Evolutionary conservation across 2,113 vertebrate genomes (phyloP).

Genomic region (Larimichthys crocea): DNA sequence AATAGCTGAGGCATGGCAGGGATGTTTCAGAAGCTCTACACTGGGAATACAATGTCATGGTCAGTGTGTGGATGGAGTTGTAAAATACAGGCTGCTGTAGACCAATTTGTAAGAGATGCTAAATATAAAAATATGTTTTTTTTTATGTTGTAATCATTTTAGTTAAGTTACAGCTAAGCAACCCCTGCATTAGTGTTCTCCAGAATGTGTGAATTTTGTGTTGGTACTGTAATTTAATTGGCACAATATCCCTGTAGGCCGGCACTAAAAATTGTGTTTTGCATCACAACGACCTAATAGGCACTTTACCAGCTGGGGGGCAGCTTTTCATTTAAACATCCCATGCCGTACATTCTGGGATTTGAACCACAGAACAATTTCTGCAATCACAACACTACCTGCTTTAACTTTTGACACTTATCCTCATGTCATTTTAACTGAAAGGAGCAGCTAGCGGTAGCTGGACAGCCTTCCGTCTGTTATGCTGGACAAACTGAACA

Average conservation of each 20-base stretch:
- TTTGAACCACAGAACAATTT: neutral
- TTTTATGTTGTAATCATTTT: neutral
- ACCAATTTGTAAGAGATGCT: neutral
- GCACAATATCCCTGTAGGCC: neutral
- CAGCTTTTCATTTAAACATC: neutral
- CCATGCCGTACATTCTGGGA: neutral
- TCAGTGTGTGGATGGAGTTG: neutral
- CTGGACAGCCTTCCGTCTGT: neutral
- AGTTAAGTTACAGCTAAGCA: neutral
- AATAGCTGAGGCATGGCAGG: conserved; percentile 5
- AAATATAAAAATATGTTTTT: too few species aligned
- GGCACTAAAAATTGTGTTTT: neutral
- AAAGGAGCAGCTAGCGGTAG: neutral
- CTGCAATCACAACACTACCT: neutral
- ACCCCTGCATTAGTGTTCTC: neutral
- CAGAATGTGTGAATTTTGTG: neutral
- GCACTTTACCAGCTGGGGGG: neutral
- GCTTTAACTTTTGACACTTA: neutral
- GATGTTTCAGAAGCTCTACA: conserved; percentile 29
- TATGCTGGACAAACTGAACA: neutral
- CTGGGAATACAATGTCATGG: conserved; percentile 37
- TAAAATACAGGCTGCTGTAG: neutral
- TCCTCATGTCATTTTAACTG: neutral
- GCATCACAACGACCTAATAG: neutral
- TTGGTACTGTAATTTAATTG: conserved; percentile 6